Conservation (phyloP, 1,140 invertebrate genomes). For the Lordiphosa stackelbergi region DNA sequence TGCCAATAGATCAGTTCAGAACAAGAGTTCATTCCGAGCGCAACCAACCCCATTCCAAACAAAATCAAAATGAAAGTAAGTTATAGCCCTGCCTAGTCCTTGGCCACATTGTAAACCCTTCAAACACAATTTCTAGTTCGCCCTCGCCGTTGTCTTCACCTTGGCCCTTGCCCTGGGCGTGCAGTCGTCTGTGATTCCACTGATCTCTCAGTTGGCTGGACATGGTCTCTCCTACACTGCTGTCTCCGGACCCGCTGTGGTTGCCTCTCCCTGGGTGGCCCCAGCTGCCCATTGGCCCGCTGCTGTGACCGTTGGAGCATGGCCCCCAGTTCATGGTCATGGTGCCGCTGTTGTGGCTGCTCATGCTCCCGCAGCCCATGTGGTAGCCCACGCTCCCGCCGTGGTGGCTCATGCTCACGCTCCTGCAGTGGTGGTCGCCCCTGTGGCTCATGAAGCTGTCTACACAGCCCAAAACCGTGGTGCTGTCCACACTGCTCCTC, state of each 20-base stretch:
- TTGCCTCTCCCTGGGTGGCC: conserved; percentile 51
- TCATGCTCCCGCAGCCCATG: conserved; percentile 20
- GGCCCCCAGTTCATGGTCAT: conserved; percentile 16
- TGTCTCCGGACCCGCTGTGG: conserved; percentile 48
- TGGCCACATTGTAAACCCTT: conserved; percentile 1
- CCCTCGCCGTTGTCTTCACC: conserved; percentile 57
- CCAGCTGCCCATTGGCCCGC: conserved; percentile 58
- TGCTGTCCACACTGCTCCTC: conserved; percentile 78
- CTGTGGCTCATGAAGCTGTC: conserved; percentile 59
- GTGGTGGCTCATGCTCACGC: conserved; percentile 30
- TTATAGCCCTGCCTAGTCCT: conserved; percentile 1
- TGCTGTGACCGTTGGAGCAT: conserved; percentile 30
- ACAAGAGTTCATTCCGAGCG: conserved; percentile 67
- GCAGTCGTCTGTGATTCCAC: conserved; percentile 69
- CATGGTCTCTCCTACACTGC: conserved; percentile 66
- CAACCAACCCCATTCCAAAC: conserved; percentile 33
- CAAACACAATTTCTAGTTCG: conserved; percentile 46
- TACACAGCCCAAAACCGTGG: conserved; percentile 79
- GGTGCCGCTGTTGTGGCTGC: conserved; percentile 24
- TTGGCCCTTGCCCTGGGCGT: conserved; percentile 75
- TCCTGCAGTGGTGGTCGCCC: conserved; percentile 53
- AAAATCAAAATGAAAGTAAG: conserved; percentile 67
- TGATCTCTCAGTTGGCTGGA: conserved; percentile 57
- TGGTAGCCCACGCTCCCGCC: conserved; percentile 6
- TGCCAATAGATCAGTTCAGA: conserved; percentile 61